Evolutionary conservation across 2,888 invertebrate species (phyloP).

Genomic region (Acholoe squamosa): DNA sequence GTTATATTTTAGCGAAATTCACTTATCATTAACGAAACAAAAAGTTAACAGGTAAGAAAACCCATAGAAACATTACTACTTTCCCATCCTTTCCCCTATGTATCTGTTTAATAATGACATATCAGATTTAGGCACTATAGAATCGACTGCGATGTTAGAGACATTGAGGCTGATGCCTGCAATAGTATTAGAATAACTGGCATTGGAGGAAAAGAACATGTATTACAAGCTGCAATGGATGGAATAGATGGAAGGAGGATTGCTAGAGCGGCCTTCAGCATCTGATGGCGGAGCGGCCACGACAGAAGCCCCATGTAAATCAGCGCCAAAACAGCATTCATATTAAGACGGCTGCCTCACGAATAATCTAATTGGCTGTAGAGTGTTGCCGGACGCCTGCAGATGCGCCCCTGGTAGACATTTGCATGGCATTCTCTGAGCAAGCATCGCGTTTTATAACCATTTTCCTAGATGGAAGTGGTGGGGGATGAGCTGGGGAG

Average conservation of each 20-base stretch:
- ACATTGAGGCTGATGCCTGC: neutral
- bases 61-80: too few species aligned
- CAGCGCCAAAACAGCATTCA: neutral
- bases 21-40: too few species aligned
- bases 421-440: neutral
- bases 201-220: neutral
- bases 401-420: neutral
- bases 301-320: neutral
- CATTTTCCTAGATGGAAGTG: neutral
- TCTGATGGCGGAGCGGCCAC: neutral
- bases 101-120: neutral
- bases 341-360: neutral
- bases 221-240: neutral
- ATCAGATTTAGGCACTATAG: neutral
- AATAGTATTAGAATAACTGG: neutral
- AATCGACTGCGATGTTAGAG: too few species aligned
- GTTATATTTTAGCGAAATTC: too few species aligned
- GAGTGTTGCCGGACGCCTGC: neutral
- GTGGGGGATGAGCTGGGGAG: neutral
- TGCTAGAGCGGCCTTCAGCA: too few species aligned
- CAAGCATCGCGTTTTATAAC: slow-evolving; percentile 35
- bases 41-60: too few species aligned
- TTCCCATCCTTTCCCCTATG: too few species aligned
- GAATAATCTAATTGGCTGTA: slow-evolving; percentile 1
- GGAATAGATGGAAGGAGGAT: neutral